Evolutionary conservation across 2,113 vertebrate species (phyloP).

Genomic region (Cochlearius cochlearius): DNA sequence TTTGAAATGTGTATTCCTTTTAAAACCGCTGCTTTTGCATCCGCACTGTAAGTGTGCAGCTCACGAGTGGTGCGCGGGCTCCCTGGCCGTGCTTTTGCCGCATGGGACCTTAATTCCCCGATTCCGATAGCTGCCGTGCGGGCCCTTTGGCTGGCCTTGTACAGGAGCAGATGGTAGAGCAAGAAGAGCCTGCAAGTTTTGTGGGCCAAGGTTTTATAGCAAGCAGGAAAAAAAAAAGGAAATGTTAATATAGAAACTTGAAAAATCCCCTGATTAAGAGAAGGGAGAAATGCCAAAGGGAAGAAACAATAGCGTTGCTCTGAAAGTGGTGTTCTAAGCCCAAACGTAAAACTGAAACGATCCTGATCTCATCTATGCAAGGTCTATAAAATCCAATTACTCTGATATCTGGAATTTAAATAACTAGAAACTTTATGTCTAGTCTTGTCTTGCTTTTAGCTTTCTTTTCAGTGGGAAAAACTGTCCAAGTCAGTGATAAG

Average conservation of each 20-base stretch:
- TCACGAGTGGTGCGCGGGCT: not conserved
- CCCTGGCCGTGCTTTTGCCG: not conserved
- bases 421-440: slow-evolving; percentile 21
- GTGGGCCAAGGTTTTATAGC: slow-evolving; percentile 16
- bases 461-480: slow-evolving; percentile 26
- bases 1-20: not conserved
- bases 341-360: not conserved
- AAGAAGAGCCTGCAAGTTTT: not conserved
- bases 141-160: slow-evolving; percentile 18
- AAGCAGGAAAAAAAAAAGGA: not conserved
- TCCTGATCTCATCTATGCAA: slow-evolving; percentile 34
- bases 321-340: not conserved
- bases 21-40: not conserved
- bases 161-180: slow-evolving; percentile 39
- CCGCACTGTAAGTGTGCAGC: not conserved
- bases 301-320: not conserved
- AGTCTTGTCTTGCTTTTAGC: slow-evolving; percentile 55
- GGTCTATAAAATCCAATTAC: slow-evolving; percentile 43
- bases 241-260: slow-evolving; percentile 37
- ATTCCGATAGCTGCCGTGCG: not conserved
- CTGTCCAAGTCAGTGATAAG: slow-evolving; percentile 51
- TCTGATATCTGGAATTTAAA: slow-evolving; percentile 18
- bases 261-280: slow-evolving; percentile 56
- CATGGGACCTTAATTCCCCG: not conserved
- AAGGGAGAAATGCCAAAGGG: slow-evolving; percentile 46